phyloP scores from a whole-genome alignment of 2,113 vertebrate genomes.

The Dasyornis broadbenti region DNA sequence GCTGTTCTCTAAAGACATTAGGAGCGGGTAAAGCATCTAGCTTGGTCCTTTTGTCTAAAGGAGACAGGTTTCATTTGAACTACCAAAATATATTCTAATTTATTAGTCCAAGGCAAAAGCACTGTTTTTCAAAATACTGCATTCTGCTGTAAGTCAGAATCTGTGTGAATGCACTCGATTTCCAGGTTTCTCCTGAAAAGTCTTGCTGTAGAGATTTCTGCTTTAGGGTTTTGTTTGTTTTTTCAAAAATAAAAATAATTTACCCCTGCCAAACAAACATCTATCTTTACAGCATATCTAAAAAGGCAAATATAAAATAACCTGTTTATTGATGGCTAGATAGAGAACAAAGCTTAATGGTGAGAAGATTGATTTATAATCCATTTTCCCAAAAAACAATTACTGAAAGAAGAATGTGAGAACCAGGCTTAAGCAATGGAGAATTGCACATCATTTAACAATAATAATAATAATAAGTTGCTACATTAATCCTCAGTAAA shows the following conservation, averaged over 20 bases:
- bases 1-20: background rate
- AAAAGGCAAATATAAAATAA: background rate
- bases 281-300: background rate
- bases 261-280: fast-evolving
- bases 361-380: background rate
- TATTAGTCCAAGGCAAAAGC: background rate
- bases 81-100: background rate
- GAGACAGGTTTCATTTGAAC: background rate
- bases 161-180: background rate
- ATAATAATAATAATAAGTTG: background rate
- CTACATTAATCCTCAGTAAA: background rate
- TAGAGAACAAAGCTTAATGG: background rate
- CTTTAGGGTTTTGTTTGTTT: background rate
- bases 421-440: background rate
- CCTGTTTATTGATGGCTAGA: background rate
- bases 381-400: background rate
- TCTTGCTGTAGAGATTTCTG: background rate
- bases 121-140: background rate
- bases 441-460: background rate
- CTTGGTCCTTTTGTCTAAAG: background rate
- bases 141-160: background rate
- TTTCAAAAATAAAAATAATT: background rate
- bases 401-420: background rate
- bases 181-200: background rate
- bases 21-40: background rate